Base-by-base conservation (phyloP, 2,888 invertebrate species). In the Idaea aversata region DNA sequence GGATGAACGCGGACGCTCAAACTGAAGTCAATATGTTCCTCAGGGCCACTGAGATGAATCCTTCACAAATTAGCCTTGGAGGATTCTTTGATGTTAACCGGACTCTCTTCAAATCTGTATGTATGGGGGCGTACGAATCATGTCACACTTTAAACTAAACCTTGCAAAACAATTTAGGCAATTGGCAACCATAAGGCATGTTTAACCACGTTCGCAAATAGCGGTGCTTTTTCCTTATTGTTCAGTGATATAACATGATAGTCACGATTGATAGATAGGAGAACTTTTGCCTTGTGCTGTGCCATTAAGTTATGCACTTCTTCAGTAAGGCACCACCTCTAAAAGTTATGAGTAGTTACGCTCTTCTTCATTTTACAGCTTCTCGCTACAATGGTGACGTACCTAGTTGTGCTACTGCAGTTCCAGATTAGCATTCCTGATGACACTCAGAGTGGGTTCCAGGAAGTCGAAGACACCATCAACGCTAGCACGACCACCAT, bases 351-450 rank as follows among this genome's bases (percentile, higher is more conserved):
- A 7, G 13, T 47, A 47, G 13, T 15, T 58, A 58, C 3, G 6
- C 15, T 16, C 58, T 61, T 64, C 61, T 67, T 70, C 69, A 67
- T 68, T 72, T 91, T 88, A 63, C 87, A 96, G 94, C 86, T 96
- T 10, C 83, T 96, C 70, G 95, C 96, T 6, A 96, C 96, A 34
- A 96, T 96, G 96, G 96, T 96, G 47, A 96, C 96, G 0, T 96
- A 96, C 84, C 84, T 96, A 71, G 96, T 96, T 16, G 96, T 96
- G 36, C 81, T 96, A 66, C 88, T 96, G 59, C 96, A 96, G 81
- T 96, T 96, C 87, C 96, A 96, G 88, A 96, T 96, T 68, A 96
- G 96, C 79, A 95, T 96, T 75, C 96, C 96, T 0, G 95, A 95
- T 68, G 94, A 94, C 3, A 80, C 74, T 36, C 83, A 80, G 60